These are phyloP conservation scores for Nomada goodeniana DNA, from an alignment of 2,888 invertebrate genomes.

Conservation along the genomic window DNA sequence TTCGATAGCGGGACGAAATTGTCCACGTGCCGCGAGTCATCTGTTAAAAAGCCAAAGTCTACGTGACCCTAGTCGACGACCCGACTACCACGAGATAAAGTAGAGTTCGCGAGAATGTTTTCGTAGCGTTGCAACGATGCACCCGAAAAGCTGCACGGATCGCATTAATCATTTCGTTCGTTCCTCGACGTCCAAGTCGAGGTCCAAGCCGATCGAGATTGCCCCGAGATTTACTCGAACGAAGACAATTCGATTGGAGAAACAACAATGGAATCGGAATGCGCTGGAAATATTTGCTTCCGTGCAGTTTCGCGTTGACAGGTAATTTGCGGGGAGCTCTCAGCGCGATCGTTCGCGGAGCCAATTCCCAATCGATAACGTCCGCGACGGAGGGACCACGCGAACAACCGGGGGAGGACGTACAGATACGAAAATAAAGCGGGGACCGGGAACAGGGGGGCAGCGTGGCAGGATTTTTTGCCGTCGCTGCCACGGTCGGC, in stretches of 20 bases:
- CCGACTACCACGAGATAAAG: constrained; percentile 12
- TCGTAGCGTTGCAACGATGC: neutral
- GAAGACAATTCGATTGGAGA: constrained; percentile 16
- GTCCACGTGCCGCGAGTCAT: neutral
- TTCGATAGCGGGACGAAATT: constrained; percentile 4
- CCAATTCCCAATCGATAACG: constrained; percentile 23
- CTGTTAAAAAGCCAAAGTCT: constrained; percentile 1
- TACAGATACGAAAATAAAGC: neutral
- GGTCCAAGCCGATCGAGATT: constrained; percentile 7
- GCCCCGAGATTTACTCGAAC: no score
- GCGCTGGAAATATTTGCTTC: constrained; percentile 3
- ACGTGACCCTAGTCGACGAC: constrained; percentile 14
- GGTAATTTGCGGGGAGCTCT: constrained; percentile 15
- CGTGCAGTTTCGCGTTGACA: constrained; percentile 7
- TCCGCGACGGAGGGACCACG: neutral
- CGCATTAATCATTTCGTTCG: constrained; percentile 18
- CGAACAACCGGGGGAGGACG: neutral
- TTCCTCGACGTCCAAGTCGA: neutral
- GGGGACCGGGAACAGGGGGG: neutral
- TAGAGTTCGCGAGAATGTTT: neutral
- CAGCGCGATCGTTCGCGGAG: neutral
- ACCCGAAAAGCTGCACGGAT: neutral
- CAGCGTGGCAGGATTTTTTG: constrained; percentile 26
- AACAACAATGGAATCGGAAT: neutral
- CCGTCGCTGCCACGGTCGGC: neutral